Base-by-base conservation (phyloP, 92 coral and sea anemone genomes). In the Porites evermanni region DNA sequence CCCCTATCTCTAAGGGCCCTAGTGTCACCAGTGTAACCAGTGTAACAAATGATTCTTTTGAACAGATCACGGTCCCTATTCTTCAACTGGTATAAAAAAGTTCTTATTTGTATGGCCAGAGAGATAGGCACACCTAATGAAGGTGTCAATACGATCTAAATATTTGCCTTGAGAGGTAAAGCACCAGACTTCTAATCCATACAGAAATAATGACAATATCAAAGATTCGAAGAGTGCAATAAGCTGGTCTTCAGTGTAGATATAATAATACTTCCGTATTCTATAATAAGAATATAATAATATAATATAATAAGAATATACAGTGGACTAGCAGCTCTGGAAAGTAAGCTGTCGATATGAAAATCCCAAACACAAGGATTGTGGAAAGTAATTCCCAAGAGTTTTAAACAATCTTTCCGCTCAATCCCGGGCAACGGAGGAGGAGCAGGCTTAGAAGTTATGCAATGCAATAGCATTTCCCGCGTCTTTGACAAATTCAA, bases 221-320 rank as follows among this genome's bases (percentile, higher is more conserved):
- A 79, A 81, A 69, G 84, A 78, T 44, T 77, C 78, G 61, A 83
- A 87, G 61, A 77, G 81, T 20, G 63, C 73, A 32, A 74, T 79
- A 53, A 91, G 82, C 18, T 87, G 84, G 29, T 87, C 79, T 64
- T 73, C 23, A 47, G 88, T 52, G 69, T 86, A 91, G 17, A 91
- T 91, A 87, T 82, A 87, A 87, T 82, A 87, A 13, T 68, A 81
- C 61, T 91, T 87, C 47, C 91, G 83, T 12, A 87, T 89, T 61
- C 91, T 80, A 29, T 29, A 29, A 29, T 29, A 29, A 29, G 32
- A 29, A 29, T 29, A 29, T 29, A 29, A 29, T 29, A 29, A 29
- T 29, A 29, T 29, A 29, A 29, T 29, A 29, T 29, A 29, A 29
- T 29, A 70, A 83, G 47, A 50, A 91, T 83, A 69, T 83, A 77